phyloP scores from a whole-genome alignment of 2,797 vertebrate species.

The Pseudochirops corinnae region DNA sequence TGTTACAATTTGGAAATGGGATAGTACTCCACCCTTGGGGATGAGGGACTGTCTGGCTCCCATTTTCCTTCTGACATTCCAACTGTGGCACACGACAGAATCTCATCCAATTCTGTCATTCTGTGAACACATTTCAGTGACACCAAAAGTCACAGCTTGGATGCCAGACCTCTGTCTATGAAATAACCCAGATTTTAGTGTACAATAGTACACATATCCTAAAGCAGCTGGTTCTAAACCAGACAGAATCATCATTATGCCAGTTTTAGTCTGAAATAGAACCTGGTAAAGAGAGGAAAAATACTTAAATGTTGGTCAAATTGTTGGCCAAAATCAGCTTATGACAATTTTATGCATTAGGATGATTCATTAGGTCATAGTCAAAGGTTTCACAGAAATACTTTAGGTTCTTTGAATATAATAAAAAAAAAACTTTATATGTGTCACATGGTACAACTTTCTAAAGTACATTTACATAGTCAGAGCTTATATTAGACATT shows the following conservation, averaged over 20 bases:
- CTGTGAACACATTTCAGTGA: neutral
- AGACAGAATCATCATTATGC: neutral
- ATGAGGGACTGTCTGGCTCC: neutral
- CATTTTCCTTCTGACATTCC: neutral
- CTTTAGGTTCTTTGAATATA: neutral
- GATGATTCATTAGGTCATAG: neutral
- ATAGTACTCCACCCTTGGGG: neutral
- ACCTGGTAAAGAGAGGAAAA: neutral
- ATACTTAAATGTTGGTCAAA: neutral
- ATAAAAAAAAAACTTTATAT: neutral
- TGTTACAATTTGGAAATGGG: neutral
- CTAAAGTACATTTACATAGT: neutral
- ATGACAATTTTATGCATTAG: neutral
- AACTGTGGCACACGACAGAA: neutral
- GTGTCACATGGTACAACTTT: neutral
- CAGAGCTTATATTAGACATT: neutral
- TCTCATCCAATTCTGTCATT: neutral
- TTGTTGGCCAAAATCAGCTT: neutral
- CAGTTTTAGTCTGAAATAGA: neutral
- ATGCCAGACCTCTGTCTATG: neutral
- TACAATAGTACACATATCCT: neutral
- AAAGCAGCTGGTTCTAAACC: neutral
- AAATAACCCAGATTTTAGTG: conserved; percentile 16
- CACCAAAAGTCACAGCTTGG: neutral
- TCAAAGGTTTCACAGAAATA: neutral